phyloP scores from a whole-genome alignment of 2,113 vertebrate genomes.

The Cervus canadensis region DNA sequence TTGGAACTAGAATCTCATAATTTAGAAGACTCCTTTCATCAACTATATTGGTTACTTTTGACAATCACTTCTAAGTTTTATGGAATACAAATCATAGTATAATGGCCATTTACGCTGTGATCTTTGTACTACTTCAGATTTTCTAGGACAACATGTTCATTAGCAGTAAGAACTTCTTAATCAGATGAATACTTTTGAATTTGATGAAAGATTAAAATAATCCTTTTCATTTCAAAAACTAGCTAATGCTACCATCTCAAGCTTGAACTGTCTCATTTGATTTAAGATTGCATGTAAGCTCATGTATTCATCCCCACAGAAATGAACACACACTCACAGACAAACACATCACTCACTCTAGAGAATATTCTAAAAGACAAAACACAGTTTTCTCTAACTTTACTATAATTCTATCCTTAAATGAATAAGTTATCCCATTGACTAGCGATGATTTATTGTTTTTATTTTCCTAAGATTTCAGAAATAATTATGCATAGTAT shows the following conservation, averaged over 20 bases:
- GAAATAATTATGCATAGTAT: background rate
- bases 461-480: background rate
- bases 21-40: constrained; percentile 3
- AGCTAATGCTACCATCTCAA: background rate
- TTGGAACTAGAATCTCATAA: background rate
- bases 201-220: background rate
- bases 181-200: background rate
- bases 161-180: background rate
- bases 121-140: background rate
- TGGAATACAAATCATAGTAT: background rate
- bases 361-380: background rate
- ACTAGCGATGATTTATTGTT: background rate
- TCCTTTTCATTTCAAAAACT: background rate
- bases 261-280: background rate
- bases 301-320: background rate
- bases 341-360: background rate
- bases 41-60: background rate
- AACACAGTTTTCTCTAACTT: background rate
- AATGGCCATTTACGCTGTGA: background rate
- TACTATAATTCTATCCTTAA: background rate
- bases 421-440: background rate
- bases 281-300: background rate
- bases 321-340: background rate
- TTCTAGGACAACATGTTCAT: background rate
- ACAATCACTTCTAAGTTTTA: constrained; percentile 6